Conservation (phyloP, 2,113 vertebrate genomes). For the Tonatia bakeri region DNA sequence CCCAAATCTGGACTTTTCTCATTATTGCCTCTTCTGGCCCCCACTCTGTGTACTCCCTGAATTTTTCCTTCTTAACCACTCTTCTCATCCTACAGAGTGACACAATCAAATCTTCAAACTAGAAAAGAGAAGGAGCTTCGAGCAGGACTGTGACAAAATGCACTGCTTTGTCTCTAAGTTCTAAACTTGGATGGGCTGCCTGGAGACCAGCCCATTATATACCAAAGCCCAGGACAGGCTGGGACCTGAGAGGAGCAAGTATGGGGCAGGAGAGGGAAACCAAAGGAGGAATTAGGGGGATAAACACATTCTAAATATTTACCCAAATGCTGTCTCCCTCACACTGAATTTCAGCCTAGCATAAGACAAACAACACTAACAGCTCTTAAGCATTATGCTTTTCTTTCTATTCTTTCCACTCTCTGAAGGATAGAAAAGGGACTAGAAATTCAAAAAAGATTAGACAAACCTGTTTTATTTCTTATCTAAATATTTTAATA, state of each 20-base stretch:
- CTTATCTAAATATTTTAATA: neutral
- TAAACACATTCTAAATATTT: neutral
- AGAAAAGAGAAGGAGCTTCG: neutral
- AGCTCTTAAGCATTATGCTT: neutral
- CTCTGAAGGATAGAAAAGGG: neutral
- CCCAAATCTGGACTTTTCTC: conserved; percentile 28
- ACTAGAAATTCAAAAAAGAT: neutral
- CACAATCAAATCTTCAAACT: neutral
- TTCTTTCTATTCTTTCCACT: neutral
- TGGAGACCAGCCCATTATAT: neutral
- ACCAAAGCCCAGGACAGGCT: neutral
- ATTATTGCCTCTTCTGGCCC: neutral
- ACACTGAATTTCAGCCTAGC: neutral
- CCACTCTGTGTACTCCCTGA: neutral
- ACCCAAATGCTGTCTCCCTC: neutral
- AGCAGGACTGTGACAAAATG: neutral
- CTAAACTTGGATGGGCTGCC: neutral
- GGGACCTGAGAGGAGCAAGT: neutral
- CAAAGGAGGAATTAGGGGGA: neutral
- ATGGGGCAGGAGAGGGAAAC: no score
- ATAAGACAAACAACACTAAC: neutral
- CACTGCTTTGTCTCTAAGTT: neutral
- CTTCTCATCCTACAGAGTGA: neutral
- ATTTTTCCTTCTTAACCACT: neutral
- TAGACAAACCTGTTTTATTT: neutral